Conservation (phyloP, 2,888 invertebrate genomes). For the Limnephilus auricula region DNA sequence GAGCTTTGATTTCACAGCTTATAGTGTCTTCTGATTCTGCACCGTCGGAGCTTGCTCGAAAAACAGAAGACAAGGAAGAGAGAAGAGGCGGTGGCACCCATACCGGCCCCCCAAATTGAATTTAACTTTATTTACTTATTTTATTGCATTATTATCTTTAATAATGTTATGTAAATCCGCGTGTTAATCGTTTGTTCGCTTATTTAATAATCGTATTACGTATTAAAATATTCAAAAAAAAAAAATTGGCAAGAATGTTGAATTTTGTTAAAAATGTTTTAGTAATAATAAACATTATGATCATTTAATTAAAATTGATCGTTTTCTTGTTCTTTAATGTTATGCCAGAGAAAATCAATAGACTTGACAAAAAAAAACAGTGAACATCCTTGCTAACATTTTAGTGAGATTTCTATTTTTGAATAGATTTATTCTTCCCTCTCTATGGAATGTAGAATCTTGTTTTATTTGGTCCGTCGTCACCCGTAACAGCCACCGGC, state of each 20-base stretch:
- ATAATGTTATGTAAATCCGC: no score
- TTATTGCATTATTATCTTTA: no score
- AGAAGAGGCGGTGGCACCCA: no score
- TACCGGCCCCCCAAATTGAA: no score
- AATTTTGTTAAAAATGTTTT: background rate
- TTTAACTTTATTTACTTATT: no score
- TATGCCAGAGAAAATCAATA: background rate
- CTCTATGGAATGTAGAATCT: background rate
- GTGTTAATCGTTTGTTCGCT: background rate
- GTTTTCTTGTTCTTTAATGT: background rate
- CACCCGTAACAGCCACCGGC: background rate
- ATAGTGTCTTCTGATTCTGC: no score
- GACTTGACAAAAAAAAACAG: background rate
- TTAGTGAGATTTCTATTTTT: background rate
- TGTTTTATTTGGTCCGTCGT: background rate
- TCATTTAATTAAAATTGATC: slow-evolving; percentile 2
- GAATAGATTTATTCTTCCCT: background rate
- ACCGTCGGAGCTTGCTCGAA: no score
- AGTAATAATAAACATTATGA: background rate
- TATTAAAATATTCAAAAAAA: background rate
- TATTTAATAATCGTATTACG: background rate
- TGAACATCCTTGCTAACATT: no score
- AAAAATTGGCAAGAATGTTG: no score
- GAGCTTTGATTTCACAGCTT: no score
- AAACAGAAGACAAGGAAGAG: no score